These are phyloP conservation scores for Colinus virginianus DNA, from an alignment of 2,113 vertebrate genomes.

Conservation along the genomic window DNA sequence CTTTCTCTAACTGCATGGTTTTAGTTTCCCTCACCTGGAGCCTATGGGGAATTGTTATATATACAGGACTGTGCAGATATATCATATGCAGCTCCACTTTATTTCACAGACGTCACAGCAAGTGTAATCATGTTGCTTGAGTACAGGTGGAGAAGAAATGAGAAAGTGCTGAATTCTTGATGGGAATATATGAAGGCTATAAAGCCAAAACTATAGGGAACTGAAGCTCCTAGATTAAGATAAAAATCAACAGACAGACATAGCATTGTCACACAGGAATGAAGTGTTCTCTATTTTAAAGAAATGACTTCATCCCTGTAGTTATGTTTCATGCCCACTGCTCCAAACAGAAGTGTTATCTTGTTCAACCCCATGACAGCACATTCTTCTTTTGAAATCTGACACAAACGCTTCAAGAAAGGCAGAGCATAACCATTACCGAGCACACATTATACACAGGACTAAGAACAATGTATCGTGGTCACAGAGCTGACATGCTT, in stretches of 20 bases:
- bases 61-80: too few species aligned
- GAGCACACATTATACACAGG: neutral
- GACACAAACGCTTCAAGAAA: neutral
- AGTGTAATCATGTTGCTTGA: neutral
- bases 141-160: neutral
- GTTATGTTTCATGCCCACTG: neutral
- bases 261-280: neutral
- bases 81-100: too few species aligned
- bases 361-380: neutral
- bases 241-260: neutral
- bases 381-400: neutral
- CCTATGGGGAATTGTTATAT: neutral
- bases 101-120: neutral
- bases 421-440: neutral
- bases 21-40: fast-evolving
- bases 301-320: neutral
- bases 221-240: neutral
- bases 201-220: neutral
- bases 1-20: neutral
- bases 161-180: neutral
- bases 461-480: neutral
- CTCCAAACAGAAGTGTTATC: neutral
- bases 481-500: neutral
- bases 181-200: neutral
- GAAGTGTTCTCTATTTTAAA: neutral